A percentile compares a stretch with the other conserved stretches of the same genome.
These are phyloP conservation scores for Linepithema humile DNA, from an alignment of 1,140 invertebrate genomes.

Conservation along the genomic window DNA sequence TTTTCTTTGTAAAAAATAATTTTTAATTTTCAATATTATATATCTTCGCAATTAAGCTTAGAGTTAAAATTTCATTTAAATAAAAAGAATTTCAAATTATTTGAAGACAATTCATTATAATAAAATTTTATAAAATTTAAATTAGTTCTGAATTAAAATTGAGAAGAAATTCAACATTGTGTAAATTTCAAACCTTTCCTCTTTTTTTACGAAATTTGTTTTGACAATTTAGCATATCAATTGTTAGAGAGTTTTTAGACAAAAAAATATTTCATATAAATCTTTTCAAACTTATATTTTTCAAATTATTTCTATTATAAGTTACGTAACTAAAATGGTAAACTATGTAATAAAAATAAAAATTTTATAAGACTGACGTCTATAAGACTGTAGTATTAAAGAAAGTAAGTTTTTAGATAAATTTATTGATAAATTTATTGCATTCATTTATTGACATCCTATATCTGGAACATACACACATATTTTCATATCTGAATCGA, in stretches of 20 bases:
- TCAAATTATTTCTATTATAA: neutral
- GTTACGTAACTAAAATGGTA: neutral
- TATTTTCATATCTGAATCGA: neutral
- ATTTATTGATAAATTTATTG: too few relatives aligned
- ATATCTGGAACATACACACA: neutral
- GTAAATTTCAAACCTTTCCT: too few relatives aligned
- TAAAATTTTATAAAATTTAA: neutral
- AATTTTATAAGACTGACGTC: neutral
- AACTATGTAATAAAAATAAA: too few relatives aligned
- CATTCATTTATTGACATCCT: neutral
- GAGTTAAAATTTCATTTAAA: neutral
- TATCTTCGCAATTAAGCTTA: neutral
- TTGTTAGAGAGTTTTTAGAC: too few relatives aligned
- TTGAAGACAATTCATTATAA: neutral
- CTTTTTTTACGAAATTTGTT: too few relatives aligned
- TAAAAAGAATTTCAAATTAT: neutral
- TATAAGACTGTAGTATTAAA: too few relatives aligned
- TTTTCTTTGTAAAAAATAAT: neutral
- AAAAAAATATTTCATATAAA: too few relatives aligned
- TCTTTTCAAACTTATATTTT: too few relatives aligned
- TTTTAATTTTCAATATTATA: neutral
- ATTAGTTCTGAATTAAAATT: too few relatives aligned
- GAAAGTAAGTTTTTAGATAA: too few relatives aligned
- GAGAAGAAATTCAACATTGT: too few relatives aligned
- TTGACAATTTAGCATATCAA: too few relatives aligned